Conservation (phyloP, 2,113 vertebrate species). For the Pedionomus torquatus region DNA sequence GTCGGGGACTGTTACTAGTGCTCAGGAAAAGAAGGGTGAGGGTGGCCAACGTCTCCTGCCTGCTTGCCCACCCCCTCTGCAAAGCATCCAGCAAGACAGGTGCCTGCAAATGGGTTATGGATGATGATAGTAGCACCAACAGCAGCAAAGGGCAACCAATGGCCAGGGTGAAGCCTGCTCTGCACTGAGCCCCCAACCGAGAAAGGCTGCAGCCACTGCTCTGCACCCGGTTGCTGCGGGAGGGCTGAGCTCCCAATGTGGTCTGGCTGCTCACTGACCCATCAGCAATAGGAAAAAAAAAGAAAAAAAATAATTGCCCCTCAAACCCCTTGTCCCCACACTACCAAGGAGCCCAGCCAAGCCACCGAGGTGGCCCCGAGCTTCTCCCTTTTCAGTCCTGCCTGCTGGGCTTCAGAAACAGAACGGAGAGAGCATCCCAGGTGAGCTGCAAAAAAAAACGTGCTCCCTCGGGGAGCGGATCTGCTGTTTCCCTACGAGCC, state of each 20-base stretch:
- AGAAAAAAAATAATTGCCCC: background rate
- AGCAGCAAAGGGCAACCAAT: background rate
- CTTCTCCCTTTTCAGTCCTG: background rate
- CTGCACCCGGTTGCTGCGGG: fast-evolving
- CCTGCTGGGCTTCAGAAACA: background rate
- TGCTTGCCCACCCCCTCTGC: background rate
- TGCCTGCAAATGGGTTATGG: background rate
- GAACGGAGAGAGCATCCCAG: background rate
- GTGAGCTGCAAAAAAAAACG: background rate
- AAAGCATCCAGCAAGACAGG: background rate
- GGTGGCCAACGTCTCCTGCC: background rate
- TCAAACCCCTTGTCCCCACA: fast-evolving
- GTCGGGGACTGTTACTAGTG: fast-evolving
- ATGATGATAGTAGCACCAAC: background rate
- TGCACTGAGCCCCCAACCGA: fast-evolving
- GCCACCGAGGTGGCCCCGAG: background rate
- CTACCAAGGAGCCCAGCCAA: background rate
- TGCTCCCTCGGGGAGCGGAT: fast-evolving
- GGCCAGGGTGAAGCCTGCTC: background rate
- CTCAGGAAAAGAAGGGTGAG: background rate
- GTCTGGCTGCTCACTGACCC: background rate
- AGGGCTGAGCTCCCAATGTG: background rate
- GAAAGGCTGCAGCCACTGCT: background rate
- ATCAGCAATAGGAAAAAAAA: fast-evolving
- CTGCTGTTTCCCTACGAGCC: background rate